These are phyloP conservation scores for Brachionus calyciflorus DNA, from an alignment of 1,140 invertebrate species.

Conservation along the genomic window DNA sequence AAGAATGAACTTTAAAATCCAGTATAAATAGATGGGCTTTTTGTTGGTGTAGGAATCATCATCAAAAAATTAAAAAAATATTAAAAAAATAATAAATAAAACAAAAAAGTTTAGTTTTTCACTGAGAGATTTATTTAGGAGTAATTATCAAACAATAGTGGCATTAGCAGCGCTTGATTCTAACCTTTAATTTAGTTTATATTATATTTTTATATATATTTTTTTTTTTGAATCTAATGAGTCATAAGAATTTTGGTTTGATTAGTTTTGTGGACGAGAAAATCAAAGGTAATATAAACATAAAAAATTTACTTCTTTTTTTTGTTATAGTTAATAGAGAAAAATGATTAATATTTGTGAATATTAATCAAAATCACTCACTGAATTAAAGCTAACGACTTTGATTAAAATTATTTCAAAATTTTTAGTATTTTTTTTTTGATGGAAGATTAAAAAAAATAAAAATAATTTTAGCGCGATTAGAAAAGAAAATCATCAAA, in stretches of 20 bases:
- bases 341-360: constrained; percentile 1
- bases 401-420: not conserved
- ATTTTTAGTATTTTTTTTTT: no score
- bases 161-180: not conserved
- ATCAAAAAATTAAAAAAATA: no score
- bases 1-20: no score
- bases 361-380: not conserved
- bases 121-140: constrained; percentile 7
- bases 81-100: no score
- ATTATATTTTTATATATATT: no score
- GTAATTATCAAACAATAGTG: constrained; percentile 1
- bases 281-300: no score
- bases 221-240: constrained; percentile 8
- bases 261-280: no score
- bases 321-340: not conserved
- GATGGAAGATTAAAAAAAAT: not conserved
- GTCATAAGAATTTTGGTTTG: not conserved
- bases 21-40: constrained; percentile 5
- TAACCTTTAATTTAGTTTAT: not conserved
- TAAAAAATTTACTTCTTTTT: not conserved
- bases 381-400: constrained; percentile 11
- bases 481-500: not conserved
- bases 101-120: no score
- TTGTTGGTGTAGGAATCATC: not conserved
- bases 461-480: not conserved